Conservation (phyloP, 2,888 invertebrate genomes). For the Notodonta dromedarius region DNA sequence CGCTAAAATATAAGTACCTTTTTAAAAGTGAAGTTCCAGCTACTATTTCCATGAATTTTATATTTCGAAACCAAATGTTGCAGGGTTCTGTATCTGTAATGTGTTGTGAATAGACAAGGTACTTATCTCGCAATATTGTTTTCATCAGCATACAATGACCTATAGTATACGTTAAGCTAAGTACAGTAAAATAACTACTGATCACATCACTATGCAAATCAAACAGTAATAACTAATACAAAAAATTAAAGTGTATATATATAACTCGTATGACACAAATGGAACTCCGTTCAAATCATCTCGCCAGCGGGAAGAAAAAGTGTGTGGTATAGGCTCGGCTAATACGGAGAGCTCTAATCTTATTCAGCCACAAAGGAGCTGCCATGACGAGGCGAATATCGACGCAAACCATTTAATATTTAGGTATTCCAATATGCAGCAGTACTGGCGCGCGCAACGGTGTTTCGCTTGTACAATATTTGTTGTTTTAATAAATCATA, state of each 20-base stretch:
- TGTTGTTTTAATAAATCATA: background rate
- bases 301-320: constrained; percentile 59
- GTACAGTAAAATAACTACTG: too few species aligned
- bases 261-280: constrained; percentile 45
- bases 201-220: background rate
- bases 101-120: too few species aligned
- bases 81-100: too few species aligned
- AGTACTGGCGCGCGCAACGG: constrained; percentile 56
- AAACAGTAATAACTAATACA: constrained; percentile 2
- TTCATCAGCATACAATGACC: too few species aligned
- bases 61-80: too few species aligned
- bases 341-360: constrained; percentile 79
- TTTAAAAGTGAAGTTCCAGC: background rate
- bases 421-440: constrained; percentile 74
- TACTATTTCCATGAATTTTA: background rate
- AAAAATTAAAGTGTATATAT: constrained; percentile 17
- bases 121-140: too few species aligned
- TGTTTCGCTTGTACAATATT: constrained; percentile 12
- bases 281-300: constrained; percentile 48
- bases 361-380: constrained; percentile 73
- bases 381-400: constrained; percentile 78
- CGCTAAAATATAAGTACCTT: background rate
- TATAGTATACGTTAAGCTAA: too few species aligned
- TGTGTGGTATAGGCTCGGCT: constrained; percentile 61
- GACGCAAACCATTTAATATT: constrained; percentile 81